Base-by-base conservation (phyloP, 2,797 vertebrate species). In the Dendrocincla tyrannina region DNA sequence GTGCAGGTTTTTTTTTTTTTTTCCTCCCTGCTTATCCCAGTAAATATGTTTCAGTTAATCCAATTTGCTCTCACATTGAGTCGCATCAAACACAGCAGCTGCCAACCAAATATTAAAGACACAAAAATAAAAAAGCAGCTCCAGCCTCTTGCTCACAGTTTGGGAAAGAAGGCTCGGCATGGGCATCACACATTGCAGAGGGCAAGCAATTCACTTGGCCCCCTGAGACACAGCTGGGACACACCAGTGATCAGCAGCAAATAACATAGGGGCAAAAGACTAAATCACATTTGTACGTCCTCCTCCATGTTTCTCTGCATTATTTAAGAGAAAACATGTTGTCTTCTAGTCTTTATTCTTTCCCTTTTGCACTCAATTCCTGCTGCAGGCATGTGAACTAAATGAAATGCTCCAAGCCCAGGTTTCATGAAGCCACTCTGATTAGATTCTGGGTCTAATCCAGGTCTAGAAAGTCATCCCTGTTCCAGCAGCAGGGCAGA, bases 31-130 rank as follows among this genome's bases (percentile, higher is more conserved):
- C 56, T 92, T 73, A 59, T 77, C 37, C 91, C 78, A 56, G 70
- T 92, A 87, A 94, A 93, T 76, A 41, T 13, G 53, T 93, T 92
- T 49, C 87, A 60, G 28, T 84, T 96, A 88, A 96, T 95, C 72
- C 91, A 96, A 93, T 96, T 96, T 93, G 72, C 82, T 93, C 72
- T 63, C 70, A 15, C 75, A 83, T 46, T 46, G 64, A 92, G 68
- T 46, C 23, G 2, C 52, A 2, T 64, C 41, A n/a, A 92, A 60
- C 35, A 17, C 59, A 60, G 79, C 47, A 64, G 89, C 82, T 92
- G 89, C 85, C 93, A 80, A 87, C 10, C 19, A 92, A 87, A 82
- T 79, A 91, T 39, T 86, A 84, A 69, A 78, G 62, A 28, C 16
- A 53, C 1, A 47, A 23, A 23, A 52, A 39, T 55, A 84, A 37